A percentile compares a stretch with the other conserved stretches of the same genome.
phyloP scores from a whole-genome alignment of 2,888 invertebrate genomes.

The Colostygia pectinataria region DNA sequence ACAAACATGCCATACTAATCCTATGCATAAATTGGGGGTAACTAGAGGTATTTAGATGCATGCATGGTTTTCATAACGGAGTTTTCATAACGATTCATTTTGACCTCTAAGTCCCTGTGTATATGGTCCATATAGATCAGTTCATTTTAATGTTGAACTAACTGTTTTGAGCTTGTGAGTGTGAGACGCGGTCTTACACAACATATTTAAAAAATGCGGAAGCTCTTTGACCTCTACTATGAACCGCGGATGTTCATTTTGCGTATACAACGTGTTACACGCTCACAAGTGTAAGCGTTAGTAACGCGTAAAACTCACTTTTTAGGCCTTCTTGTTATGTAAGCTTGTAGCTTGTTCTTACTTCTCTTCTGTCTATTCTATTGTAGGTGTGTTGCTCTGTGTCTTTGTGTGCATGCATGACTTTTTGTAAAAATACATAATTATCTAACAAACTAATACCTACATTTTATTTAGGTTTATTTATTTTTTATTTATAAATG shows the following conservation, averaged over 20 bases:
- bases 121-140: conserved; percentile 23
- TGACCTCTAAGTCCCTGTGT: conserved; percentile 2
- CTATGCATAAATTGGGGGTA: too few relatives aligned
- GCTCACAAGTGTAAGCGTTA: too few relatives aligned
- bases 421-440: conserved; percentile 37
- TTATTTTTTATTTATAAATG: neutral
- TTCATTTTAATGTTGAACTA: conserved; percentile 31
- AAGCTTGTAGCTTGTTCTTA: conserved; percentile 60
- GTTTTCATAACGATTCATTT: too few relatives aligned
- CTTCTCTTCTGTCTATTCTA: conserved; percentile 48
- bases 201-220: too few relatives aligned
- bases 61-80: too few relatives aligned
- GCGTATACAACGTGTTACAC: too few relatives aligned
- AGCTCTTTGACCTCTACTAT: too few relatives aligned
- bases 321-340: conserved; percentile 41
- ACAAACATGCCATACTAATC: too few relatives aligned
- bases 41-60: too few relatives aligned
- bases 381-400: conserved; percentile 73
- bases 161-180: conserved; percentile 1
- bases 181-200: too few relatives aligned
- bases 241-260: too few relatives aligned
- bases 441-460: conserved; percentile 55
- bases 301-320: too few relatives aligned
- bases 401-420: conserved; percentile 54
- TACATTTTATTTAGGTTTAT: conserved; percentile 26